Evolutionary conservation across 1,140 invertebrate species (phyloP).

Genomic region (Bathynomus jamesi): DNA sequence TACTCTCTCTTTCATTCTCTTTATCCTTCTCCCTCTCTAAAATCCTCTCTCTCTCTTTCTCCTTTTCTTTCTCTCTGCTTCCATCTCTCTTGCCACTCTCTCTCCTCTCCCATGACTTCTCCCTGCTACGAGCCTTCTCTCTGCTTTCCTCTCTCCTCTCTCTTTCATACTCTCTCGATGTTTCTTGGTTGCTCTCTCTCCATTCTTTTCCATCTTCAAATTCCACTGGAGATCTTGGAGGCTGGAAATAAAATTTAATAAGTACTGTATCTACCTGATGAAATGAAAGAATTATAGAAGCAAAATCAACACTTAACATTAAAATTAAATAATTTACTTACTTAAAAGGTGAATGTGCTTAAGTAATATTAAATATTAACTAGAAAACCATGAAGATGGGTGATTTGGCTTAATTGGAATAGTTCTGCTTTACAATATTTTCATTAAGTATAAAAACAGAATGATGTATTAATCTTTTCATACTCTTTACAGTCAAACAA

Average conservation of each 20-base stretch:
- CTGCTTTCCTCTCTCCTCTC: not conserved
- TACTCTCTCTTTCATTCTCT: not conserved
- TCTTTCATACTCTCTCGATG: not conserved
- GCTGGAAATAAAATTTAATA: not conserved
- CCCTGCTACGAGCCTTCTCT: not conserved
- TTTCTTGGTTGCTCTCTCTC: not conserved
- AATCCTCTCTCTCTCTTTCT: not conserved
- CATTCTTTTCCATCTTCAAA: not conserved
- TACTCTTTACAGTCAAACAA: no score
- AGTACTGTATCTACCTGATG: not conserved
- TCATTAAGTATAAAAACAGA: no score
- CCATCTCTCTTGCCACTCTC: not conserved
- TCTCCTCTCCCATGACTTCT: not conserved
- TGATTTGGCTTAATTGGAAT: no score
- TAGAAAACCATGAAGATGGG: no score
- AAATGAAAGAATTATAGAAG: not conserved
- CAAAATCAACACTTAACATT: not conserved
- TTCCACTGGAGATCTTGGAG: not conserved
- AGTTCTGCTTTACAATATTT: no score
- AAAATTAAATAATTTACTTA: no score
- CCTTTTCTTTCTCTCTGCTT: not conserved
- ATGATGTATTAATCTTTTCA: no score
- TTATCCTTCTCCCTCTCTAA: not conserved
- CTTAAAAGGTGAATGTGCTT: no score
- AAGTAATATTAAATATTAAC: no score